Base-by-base conservation (phyloP, 2,113 vertebrate species). In the Carassius auratus region DNA sequence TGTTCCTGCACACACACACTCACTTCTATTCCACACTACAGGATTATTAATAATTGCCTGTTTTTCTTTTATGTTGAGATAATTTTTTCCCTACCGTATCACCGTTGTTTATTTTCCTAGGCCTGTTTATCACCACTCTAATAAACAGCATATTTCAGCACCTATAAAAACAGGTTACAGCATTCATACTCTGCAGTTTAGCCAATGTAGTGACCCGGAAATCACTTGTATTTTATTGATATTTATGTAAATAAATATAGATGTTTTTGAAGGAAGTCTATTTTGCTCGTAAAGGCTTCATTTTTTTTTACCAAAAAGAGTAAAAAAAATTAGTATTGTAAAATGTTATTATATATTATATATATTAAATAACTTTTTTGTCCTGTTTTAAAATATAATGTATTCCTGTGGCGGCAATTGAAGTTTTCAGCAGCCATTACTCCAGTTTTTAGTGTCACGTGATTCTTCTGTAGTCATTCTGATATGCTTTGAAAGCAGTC, bases 1-100 rank as follows among this genome's bases (percentile, higher is more conserved):
- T 52, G 17, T 45, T 55, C 15, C 52, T 55, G 52, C 52, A 17
- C 52, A n/a, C 73, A 73, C 73, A 73, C 74, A 82, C 85, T 62
- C 42, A 64, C 50, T 55, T 42, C 45, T 23, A 6, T 52, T 55
- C 8, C 17, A 8, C 61, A 66, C 78, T 26, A 5, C 8, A 57
- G 26, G 75, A 33, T 77, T 36, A 36, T 36, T 55, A 55, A 3
- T 38, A 38, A 36, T 15, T 68, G 13, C 64, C 26, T 66, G 64
- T 66, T 68, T 68, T 33, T 68, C 64, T 68, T 68, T 26, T 33
- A 8, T 15, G 64, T 59, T 59, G 17, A 59, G 55, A 42, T 42
- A 59, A 17, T 17, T 57, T 57, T 21, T 38, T 48, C 50, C 71
- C 6, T 45, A 26, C 42, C 14, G 42, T 59, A 19, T 55, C 64